Base-by-base conservation (phyloP, 1,140 invertebrate genomes). In the Melanaphis sacchari region DNA sequence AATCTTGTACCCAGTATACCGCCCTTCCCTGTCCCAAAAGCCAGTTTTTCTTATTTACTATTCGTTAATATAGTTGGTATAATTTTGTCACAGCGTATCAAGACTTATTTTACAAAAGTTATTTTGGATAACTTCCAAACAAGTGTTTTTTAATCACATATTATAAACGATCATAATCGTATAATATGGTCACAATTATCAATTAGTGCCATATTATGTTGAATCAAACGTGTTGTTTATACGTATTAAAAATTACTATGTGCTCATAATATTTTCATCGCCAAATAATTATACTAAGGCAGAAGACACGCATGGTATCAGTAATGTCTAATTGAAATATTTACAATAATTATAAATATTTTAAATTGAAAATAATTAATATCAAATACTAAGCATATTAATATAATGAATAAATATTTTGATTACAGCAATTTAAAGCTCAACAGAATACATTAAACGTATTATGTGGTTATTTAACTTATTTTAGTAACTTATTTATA, bases 81-180 rank as follows among this genome's bases (percentile, higher is more conserved):
- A 66, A 41, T 40, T 31, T 40, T 3, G 40, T 85, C 41, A 38
- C 24, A 40, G 38, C 38, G 38, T 84, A 84, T 41, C 40, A 24
- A 38, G 38, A 85, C 41, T 31, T 36, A 22, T 24, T 49, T 46
- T 22, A 88, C 31, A 7, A 36, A 31, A 22, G 24, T 49, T 22
- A 22, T 49, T 49, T n/a, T 88, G 43, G n/a, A n/a, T n/a, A 7
- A n/a, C 21, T 43, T 88, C 85, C 85, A 88, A 49, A 88, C 85
- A 49, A 88, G 41, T 87, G 84, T 87, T 46, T 18, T 87, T 87
- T 31, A 87, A 88, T n/a, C 46, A n/a, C 43, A 22, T 87, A 46
- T 84, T 85, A 43, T 43, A 41, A 85, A 85, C 21, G 36, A 43
- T 4, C 38, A 4, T 24, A 46, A 5, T n/a, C 15, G 11, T 46